Conservation (phyloP, 2,888 invertebrate genomes). For the Ariolimax columbianus region DNA sequence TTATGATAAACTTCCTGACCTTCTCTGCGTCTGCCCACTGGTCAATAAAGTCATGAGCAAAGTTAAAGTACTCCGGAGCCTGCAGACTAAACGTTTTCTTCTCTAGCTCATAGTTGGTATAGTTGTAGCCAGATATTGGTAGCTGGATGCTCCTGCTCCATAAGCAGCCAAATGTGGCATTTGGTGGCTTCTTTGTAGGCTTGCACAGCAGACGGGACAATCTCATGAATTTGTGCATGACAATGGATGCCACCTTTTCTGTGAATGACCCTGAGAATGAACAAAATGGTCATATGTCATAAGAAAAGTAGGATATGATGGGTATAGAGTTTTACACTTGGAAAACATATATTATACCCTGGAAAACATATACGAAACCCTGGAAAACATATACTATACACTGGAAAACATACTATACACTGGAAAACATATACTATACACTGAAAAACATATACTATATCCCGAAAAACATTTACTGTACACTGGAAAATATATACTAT, state of each 20-base stretch:
- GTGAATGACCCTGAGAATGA: not conserved
- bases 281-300: not conserved
- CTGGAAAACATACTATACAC: too few species aligned
- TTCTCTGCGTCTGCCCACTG: conserved; percentile 73
- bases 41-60: conserved; percentile 77
- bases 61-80: conserved; percentile 76
- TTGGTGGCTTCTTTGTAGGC: not conserved
- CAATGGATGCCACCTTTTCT: not conserved
- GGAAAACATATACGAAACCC: too few species aligned
- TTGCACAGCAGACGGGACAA: not conserved
- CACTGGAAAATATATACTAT: too few species aligned
- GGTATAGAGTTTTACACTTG: too few species aligned
- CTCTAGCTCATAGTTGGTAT: conserved; percentile 59
- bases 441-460: too few species aligned
- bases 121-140: conserved; percentile 20
- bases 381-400: too few species aligned
- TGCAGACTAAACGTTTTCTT: conserved; percentile 57
- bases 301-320: too few species aligned
- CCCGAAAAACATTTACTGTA: too few species aligned
- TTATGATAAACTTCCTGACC: not conserved
- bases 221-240: not conserved
- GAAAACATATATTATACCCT: too few species aligned
- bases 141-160: conserved; percentile 35
- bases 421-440: too few species aligned
- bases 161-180: not conserved